Evolutionary conservation across 1,140 invertebrate species (phyloP).

Genomic region (Sinonovacula constricta): DNA sequence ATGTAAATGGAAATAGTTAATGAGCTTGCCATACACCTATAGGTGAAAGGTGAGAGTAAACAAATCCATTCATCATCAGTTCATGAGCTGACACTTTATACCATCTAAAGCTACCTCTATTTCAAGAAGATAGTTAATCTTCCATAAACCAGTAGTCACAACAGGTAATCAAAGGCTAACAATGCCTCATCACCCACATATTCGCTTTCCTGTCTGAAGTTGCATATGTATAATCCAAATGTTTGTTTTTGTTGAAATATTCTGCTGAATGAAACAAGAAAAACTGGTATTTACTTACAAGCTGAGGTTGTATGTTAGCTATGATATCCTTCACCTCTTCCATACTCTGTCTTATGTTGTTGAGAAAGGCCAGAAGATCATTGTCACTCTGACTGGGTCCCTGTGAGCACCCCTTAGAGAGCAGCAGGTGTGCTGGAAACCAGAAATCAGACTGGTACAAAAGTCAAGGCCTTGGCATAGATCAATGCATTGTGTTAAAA

Average conservation of each 20-base stretch:
- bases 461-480: background rate
- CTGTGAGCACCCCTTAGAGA: slow-evolving; percentile 37
- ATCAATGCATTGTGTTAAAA: background rate
- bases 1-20: too few relatives aligned
- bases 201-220: background rate
- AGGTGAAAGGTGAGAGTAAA: too few relatives aligned
- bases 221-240: background rate
- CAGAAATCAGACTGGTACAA: background rate
- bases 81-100: too few relatives aligned
- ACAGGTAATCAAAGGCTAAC: background rate
- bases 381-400: slow-evolving; percentile 56
- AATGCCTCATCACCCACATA: background rate
- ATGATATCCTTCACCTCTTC: slow-evolving; percentile 67
- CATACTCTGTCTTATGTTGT: slow-evolving; percentile 63
- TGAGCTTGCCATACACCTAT: too few relatives aligned
- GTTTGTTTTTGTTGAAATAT: slow-evolving; percentile 55
- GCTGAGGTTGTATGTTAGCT: slow-evolving; percentile 53
- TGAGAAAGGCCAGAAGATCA: slow-evolving; percentile 60
- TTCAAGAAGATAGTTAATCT: background rate
- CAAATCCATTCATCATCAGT: too few relatives aligned
- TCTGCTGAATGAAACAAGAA: too few relatives aligned
- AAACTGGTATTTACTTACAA: too few relatives aligned
- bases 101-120: background rate
- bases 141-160: background rate
- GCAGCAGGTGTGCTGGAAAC: slow-evolving; percentile 52